These are phyloP conservation scores for Hystrix brachyura DNA, from an alignment of 2,113 vertebrate genomes.

Conservation along the genomic window DNA sequence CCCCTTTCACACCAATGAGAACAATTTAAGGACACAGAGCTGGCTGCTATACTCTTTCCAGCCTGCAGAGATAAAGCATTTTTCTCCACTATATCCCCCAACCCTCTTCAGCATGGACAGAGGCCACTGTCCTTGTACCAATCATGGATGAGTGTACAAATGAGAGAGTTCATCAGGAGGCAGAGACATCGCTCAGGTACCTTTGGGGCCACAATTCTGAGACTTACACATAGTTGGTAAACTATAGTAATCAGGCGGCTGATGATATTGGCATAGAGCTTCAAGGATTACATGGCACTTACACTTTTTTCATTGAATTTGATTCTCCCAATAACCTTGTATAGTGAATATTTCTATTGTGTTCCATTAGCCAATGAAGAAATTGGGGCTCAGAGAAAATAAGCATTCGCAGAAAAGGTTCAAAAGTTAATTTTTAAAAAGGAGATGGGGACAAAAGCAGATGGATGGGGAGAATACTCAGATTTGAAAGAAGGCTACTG, in stretches of 20 bases:
- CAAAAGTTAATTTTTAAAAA: neutral
- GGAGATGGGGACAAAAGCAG: neutral
- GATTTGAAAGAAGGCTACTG: neutral
- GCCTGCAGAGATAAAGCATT: neutral
- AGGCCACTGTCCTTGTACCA: neutral
- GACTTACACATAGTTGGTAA: neutral
- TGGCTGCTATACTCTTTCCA: neutral
- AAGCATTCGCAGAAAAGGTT: neutral
- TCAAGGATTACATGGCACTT: neutral
- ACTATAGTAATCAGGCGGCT: neutral
- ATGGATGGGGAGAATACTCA: neutral
- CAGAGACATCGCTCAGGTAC: neutral
- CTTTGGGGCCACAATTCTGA: neutral
- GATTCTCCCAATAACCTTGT: neutral
- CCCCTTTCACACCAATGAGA: neutral
- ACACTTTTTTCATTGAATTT: neutral
- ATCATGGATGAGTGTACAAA: neutral
- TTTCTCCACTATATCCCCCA: neutral
- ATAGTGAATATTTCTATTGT: neutral
- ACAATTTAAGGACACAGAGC: neutral
- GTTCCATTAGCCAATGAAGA: neutral
- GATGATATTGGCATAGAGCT: neutral
- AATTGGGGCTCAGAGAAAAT: conserved; percentile 9
- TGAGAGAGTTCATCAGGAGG: neutral
- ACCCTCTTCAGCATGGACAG: neutral